Evolutionary conservation across 2,113 vertebrate species (phyloP).

Genomic region (Cyprinus carpio): DNA sequence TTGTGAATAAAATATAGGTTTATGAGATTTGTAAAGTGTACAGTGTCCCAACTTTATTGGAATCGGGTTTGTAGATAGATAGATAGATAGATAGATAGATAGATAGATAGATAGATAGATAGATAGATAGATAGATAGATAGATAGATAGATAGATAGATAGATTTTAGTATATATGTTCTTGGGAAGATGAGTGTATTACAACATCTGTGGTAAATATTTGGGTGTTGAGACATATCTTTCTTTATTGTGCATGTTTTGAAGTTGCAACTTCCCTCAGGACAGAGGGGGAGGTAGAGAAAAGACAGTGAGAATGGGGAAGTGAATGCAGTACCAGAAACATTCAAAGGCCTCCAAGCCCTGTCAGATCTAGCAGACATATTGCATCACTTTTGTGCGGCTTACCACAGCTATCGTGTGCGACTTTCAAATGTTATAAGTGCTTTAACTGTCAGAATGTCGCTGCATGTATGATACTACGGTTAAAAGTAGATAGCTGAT

Average conservation of each 20-base stretch:
- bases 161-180: constrained; percentile 21
- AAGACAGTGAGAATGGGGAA: constrained; percentile 32
- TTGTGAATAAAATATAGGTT: no score
- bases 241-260: constrained; percentile 35
- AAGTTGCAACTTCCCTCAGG: constrained; percentile 42
- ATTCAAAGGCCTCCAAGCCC: constrained; percentile 37
- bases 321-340: constrained; percentile 31
- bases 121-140: no score
- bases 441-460: background rate
- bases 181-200: background rate
- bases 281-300: constrained; percentile 25
- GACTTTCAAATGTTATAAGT: constrained; percentile 32
- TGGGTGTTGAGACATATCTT: constrained; percentile 21
- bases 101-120: no score
- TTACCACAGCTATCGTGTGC: constrained; percentile 23
- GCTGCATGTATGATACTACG: background rate
- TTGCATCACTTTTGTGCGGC: constrained; percentile 40
- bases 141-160: no score
- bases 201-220: background rate
- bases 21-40: no score
- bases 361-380: constrained; percentile 38
- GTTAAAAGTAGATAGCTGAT: background rate
- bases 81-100: no score
- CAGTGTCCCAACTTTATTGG: no score
- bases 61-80: no score